Base-by-base conservation (phyloP, 2,888 invertebrate genomes). In the Sceliomorpha sp. region DNA sequence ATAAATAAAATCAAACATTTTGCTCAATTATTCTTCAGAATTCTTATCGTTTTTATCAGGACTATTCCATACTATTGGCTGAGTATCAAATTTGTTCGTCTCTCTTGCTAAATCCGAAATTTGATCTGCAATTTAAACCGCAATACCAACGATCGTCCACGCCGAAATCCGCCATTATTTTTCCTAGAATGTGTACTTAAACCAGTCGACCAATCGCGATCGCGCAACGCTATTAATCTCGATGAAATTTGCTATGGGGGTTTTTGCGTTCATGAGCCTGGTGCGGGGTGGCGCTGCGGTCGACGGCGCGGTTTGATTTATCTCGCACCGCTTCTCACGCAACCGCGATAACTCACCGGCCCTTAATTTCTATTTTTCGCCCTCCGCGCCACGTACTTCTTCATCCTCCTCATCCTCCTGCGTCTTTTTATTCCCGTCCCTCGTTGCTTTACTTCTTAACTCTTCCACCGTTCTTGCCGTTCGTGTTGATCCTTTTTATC, bases 281-380 rank as follows among this genome's bases (percentile, higher is more conserved):
- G 76, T 74, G 74, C 77, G 72, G 78, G 80, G 81, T 79, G 82
- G 82, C 78, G 79, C 78, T 82, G 82, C 69, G 81, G 82, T 81
- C 71, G 75, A 72, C 68, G 76, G 72, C 83, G 85, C 76, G 85
- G 85, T 85, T 85, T 86, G 85, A 86, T 86, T 86, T 86, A 86
- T 86, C 84, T 84, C 79, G 74, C 70, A 69, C 83, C 79, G 84
- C 83, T 84, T 84, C 86, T 84, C 85, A 85, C 85, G 85, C 86
- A 84, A 85, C 78, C 80, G 76, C 86, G 85, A 85, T 85, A 85
- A 85, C 80, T 85, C 85, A 85, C 76, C 75, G 81, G 78, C 80
- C 83, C 85, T 85, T 85, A 85, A 85, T 85, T 85, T 85, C 84
- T 85, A 84, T 85, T 85, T 85, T 85, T 84, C 85, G 78, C 81